A percentile compares a stretch with the other conserved stretches of the same genome.
phyloP scores from a whole-genome alignment of 2,113 vertebrate genomes.

The Agapornis roseicollis region DNA sequence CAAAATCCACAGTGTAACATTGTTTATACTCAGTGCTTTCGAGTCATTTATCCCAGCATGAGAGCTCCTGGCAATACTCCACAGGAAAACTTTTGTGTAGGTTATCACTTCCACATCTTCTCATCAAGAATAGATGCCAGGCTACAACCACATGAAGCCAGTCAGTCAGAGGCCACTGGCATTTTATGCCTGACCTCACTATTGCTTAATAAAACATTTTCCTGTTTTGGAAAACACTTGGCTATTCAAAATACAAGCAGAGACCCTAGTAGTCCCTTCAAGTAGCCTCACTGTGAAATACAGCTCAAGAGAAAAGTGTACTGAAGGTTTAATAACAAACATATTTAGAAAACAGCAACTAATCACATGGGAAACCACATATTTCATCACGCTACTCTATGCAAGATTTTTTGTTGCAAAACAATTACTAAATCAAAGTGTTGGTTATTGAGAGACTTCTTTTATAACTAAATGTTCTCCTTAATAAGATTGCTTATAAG shows the following conservation, averaged over 20 bases:
- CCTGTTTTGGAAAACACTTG: slow-evolving; percentile 21
- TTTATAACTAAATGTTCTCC: neutral
- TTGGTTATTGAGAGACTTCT: neutral
- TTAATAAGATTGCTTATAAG: neutral
- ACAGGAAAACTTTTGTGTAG: neutral
- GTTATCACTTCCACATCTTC: neutral
- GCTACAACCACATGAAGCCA: neutral
- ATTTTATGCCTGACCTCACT: neutral
- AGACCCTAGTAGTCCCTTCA: neutral
- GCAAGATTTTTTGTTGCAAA: neutral
- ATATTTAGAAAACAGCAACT: neutral
- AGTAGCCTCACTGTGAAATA: neutral
- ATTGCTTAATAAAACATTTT: slow-evolving; percentile 18
- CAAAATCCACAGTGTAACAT: neutral
- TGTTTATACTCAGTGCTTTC: neutral
- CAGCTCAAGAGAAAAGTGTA: neutral
- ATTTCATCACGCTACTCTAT: neutral
- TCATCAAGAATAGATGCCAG: neutral
- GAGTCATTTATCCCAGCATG: neutral
- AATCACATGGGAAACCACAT: neutral
- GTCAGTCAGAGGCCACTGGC: neutral
- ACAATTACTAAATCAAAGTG: neutral
- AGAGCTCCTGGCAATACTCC: neutral
- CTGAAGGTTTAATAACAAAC: neutral
- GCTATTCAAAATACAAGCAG: neutral